Evolutionary conservation across 2,113 vertebrate genomes (phyloP).

Genomic region (Ursus arctos): DNA sequence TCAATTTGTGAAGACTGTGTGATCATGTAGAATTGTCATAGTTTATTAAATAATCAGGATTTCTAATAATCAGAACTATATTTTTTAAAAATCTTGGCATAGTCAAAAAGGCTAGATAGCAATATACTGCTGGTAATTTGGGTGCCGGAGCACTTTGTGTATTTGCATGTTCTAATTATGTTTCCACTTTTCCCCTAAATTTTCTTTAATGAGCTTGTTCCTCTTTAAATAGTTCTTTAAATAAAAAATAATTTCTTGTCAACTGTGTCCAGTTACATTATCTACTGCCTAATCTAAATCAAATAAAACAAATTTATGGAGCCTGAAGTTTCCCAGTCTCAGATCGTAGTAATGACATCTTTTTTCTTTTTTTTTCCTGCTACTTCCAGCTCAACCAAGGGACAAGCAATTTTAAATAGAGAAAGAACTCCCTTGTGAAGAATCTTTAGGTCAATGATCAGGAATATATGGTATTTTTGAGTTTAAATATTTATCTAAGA

Average conservation of each 20-base stretch:
- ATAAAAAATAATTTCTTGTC: constrained; percentile 61
- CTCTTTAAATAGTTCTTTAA: constrained; percentile 55
- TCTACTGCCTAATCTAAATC: constrained; percentile 54
- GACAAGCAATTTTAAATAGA: constrained; percentile 47
- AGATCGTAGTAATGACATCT: constrained; percentile 62
- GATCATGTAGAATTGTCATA: not conserved
- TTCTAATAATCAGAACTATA: not conserved
- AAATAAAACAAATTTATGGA: constrained; percentile 75
- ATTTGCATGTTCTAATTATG: not conserved
- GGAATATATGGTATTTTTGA: constrained; percentile 6
- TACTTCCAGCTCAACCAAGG: constrained; percentile 19
- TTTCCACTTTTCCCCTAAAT: not conserved
- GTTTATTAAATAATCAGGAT: not conserved
- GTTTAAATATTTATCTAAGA: constrained; percentile 57
- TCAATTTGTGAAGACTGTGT: not conserved
- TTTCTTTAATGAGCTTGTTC: constrained; percentile 30
- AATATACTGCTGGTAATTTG: not conserved
- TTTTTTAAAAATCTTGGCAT: not conserved
- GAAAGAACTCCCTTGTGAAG: constrained; percentile 7
- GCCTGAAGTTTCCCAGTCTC: constrained; percentile 39
- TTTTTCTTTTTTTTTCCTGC: not conserved
- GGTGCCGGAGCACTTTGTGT: not conserved
- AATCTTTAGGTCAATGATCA: not conserved
- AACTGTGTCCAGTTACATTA: constrained; percentile 61
- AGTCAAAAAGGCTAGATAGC: not conserved